Evolutionary conservation across 2,888 invertebrate species (phyloP).

Genomic region (Lasioglossum villosulum): DNA sequence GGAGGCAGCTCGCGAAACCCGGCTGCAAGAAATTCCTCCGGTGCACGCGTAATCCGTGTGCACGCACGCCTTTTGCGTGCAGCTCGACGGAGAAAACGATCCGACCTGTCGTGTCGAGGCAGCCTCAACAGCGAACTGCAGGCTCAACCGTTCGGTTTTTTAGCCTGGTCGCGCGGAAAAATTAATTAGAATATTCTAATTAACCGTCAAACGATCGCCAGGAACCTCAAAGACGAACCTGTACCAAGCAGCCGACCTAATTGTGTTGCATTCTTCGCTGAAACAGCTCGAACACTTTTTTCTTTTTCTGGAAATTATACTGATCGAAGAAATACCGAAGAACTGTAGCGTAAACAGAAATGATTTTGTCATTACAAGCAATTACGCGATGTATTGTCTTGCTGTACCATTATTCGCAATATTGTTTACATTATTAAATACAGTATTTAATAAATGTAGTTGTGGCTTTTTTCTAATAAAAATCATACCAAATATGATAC

Average conservation of each 20-base stretch:
- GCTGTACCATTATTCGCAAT: too few species aligned
- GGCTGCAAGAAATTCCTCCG: constrained; percentile 61
- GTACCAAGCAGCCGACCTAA: background rate
- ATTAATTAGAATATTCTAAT: constrained; percentile 10
- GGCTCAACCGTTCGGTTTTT: background rate
- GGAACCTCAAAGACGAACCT: background rate
- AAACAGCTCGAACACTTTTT: too few species aligned
- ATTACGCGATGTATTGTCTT: background rate
- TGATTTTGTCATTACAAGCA: background rate
- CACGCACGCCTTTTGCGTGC: constrained; percentile 22
- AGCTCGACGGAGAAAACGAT: constrained; percentile 35
- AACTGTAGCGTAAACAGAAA: too few species aligned
- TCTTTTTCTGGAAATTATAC: background rate
- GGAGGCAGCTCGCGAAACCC: constrained; percentile 58
- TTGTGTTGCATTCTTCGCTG: background rate
- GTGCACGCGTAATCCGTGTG: constrained; percentile 53
- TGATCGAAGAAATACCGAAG: background rate
- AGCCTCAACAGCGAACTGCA: background rate
- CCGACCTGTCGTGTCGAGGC: background rate
- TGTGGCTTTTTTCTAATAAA: too few species aligned
- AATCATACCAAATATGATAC: too few species aligned
- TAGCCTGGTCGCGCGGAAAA: background rate
- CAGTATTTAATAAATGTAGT: too few species aligned
- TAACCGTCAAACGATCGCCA: background rate
- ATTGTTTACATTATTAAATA: too few species aligned